These are phyloP conservation scores for Coleophora deauratella DNA, from an alignment of 2,888 invertebrate species.

Conservation along the genomic window DNA sequence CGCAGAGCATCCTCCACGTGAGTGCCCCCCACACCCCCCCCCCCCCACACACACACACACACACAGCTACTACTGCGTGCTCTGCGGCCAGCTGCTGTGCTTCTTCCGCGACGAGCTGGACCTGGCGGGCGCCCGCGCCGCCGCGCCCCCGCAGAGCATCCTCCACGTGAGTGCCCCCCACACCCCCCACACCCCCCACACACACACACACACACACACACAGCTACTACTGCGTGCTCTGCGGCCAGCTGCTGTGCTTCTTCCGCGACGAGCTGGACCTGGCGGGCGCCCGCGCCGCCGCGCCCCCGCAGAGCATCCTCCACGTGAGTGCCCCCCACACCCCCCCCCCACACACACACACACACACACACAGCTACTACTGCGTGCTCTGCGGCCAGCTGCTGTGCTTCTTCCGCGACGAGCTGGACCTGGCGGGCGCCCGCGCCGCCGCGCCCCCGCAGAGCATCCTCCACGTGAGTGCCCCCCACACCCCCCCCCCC, in stretches of 20 bases:
- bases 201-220: no score
- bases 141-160: constrained; percentile 88
- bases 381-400: constrained; percentile 97
- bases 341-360: no score
- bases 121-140: constrained; percentile 90
- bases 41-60: no score
- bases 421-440: constrained; percentile 89
- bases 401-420: constrained; percentile 97
- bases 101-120: constrained; percentile 98
- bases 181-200: no score
- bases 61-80: constrained; percentile 95
- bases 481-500: no score
- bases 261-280: constrained; percentile 97
- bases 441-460: constrained; percentile 92
- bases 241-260: constrained; percentile 97
- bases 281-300: constrained; percentile 88
- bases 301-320: constrained; percentile 86
- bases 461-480: constrained; percentile 76
- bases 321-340: constrained; percentile 63
- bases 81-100: constrained; percentile 97
- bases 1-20: constrained; percentile 81
- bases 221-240: constrained; percentile 96
- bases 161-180: constrained; percentile 68
- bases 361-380: no score
- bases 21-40: no score